Evolutionary conservation across 2,888 invertebrate genomes (phyloP).

Genomic region (Aspidiotus rigidus): DNA sequence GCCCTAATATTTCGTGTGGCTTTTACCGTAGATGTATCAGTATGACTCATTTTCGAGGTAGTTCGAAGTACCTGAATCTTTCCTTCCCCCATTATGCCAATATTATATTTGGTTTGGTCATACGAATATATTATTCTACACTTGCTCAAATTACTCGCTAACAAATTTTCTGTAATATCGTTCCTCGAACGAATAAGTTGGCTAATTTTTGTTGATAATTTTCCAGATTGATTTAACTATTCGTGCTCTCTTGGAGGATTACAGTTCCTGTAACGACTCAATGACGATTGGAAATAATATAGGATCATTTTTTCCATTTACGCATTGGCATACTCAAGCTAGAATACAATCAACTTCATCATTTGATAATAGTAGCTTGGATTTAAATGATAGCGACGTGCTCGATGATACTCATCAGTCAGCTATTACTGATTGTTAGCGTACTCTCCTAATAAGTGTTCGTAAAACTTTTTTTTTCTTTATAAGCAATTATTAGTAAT

Average conservation of each 20-base stretch:
- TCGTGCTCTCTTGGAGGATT: slow-evolving; percentile 28
- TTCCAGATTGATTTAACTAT: slow-evolving; percentile 34
- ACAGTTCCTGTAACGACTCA: slow-evolving; percentile 10
- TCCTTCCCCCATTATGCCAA: neutral
- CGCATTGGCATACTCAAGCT: slow-evolving; percentile 35
- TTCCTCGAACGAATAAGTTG: too few relatives aligned
- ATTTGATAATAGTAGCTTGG: slow-evolving; percentile 45
- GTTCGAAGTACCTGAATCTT: neutral
- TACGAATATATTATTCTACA: too few relatives aligned
- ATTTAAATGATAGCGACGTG: slow-evolving; percentile 44
- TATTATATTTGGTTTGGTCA: too few relatives aligned
- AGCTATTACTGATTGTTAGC: too few relatives aligned
- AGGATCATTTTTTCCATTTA: slow-evolving; percentile 47
- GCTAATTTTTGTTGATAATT: too few relatives aligned
- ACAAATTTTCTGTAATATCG: too few relatives aligned
- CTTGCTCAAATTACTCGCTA: too few relatives aligned
- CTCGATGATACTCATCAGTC: slow-evolving; percentile 5
- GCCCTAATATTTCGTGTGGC: too few relatives aligned
- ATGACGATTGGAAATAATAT: slow-evolving; percentile 24
- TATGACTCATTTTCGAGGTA: neutral
- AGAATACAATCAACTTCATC: slow-evolving; percentile 45
- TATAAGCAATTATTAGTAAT: too few relatives aligned
- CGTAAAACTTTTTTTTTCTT: too few relatives aligned
- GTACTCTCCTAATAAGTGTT: too few relatives aligned
- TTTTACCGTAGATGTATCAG: neutral